These are phyloP conservation scores for Cyclophora albipunctata DNA, from an alignment of 2,888 invertebrate genomes.

Conservation along the genomic window DNA sequence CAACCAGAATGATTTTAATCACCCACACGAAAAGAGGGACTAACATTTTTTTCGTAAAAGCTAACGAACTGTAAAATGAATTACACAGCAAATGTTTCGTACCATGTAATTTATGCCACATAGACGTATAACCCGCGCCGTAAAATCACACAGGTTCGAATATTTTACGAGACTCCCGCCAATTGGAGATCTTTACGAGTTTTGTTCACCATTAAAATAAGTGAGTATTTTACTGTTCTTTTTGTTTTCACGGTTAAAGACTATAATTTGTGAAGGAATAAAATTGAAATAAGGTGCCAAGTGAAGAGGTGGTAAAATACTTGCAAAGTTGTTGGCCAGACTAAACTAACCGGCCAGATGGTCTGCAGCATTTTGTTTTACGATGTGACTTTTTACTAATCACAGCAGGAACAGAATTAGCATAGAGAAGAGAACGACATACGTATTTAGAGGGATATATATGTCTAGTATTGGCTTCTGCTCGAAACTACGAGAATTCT, in stretches of 20 bases:
- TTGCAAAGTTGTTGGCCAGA: too few relatives aligned
- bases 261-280: too few relatives aligned
- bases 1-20: not conserved
- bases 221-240: slow-evolving; percentile 14
- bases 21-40: slow-evolving; percentile 12
- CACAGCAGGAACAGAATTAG: too few relatives aligned
- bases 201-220: slow-evolving; percentile 21
- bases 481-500: too few relatives aligned
- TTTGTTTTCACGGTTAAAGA: slow-evolving; percentile 3
- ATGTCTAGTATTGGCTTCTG: too few relatives aligned
- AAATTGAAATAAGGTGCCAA: too few relatives aligned
- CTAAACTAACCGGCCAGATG: too few relatives aligned
- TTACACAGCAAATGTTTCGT: slow-evolving; percentile 37
- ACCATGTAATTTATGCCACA: slow-evolving; percentile 35
- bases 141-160: slow-evolving; percentile 36
- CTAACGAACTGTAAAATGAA: slow-evolving; percentile 47
- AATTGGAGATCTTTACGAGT: slow-evolving; percentile 22
- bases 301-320: too few relatives aligned
- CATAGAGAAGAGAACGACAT: too few relatives aligned
- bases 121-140: slow-evolving; percentile 16
- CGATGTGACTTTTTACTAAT: too few relatives aligned
- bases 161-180: slow-evolving; percentile 22
- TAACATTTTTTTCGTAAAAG: slow-evolving; percentile 27
- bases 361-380: too few relatives aligned
- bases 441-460: too few relatives aligned